A percentile compares a stretch with the other conserved stretches of the same genome.
Evolutionary conservation across 2,797 vertebrate species (phyloP).

Genomic region (Gymnodraco acuticeps): DNA sequence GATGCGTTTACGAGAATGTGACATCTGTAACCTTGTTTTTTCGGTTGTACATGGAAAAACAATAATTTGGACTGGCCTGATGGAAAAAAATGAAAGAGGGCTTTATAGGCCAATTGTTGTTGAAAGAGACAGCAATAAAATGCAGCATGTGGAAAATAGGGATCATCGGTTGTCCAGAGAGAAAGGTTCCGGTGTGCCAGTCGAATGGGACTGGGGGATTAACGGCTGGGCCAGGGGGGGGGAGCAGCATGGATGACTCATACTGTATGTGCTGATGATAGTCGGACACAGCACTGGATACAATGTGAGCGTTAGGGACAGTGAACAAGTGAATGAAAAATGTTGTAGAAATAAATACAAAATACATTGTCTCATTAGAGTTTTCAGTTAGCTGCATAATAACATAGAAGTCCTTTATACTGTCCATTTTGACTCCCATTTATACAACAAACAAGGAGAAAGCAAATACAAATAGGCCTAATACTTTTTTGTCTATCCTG

Average conservation of each 20-base stretch:
- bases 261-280: conserved; percentile 66
- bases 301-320: conserved; percentile 21
- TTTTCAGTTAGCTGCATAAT: not conserved
- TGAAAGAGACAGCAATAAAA: conserved; percentile 1
- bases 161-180: conserved; percentile 18
- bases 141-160: conserved; percentile 1
- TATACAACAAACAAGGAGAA: not conserved
- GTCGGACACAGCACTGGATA: conserved; percentile 50
- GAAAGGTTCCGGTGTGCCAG: conserved; percentile 31
- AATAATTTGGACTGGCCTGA: not conserved
- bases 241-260: conserved; percentile 78
- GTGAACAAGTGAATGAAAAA: conserved; percentile 17
- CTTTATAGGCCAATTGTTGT: not conserved
- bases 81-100: no score
- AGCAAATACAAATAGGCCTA: not conserved
- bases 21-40: conserved; percentile 18
- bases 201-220: conserved; percentile 49
- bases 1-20: conserved; percentile 5
- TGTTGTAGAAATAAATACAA: not conserved
- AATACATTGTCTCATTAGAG: not conserved
- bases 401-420: not conserved
- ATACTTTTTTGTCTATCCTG: not conserved
- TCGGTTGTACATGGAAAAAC: not conserved
- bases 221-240: conserved; percentile 62
- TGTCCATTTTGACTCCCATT: not conserved